These are phyloP conservation scores for Danio rerio DNA, from an alignment of 2,113 vertebrate genomes.

Conservation along the genomic window DNA sequence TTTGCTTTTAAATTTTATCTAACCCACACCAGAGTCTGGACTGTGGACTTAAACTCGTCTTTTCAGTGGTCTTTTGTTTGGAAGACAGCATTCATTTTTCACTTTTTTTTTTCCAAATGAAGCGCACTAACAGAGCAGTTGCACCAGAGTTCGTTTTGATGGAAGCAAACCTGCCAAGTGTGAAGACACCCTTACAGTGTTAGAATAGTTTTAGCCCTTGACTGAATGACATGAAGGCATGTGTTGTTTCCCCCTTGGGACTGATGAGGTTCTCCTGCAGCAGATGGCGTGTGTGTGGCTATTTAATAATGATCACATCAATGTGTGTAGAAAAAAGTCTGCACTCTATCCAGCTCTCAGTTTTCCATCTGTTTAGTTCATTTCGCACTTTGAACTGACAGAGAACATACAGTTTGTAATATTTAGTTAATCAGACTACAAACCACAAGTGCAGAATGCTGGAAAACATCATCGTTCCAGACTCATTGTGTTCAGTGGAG, in stretches of 20 bases:
- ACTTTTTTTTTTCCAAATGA: too few relatives aligned
- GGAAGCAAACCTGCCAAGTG: neutral
- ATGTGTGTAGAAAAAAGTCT: neutral
- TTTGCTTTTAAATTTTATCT: too few relatives aligned
- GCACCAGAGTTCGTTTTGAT: neutral
- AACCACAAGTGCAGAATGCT: constrained; percentile 4
- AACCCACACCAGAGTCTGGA: too few relatives aligned
- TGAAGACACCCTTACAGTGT: neutral
- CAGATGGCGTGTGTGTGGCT: constrained; percentile 23
- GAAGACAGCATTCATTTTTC: too few relatives aligned
- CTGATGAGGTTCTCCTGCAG: constrained; percentile 22
- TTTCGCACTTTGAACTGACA: constrained; percentile 4
- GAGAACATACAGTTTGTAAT: neutral
- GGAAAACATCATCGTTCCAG: neutral
- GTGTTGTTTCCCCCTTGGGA: constrained; percentile 31
- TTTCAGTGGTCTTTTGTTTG: too few relatives aligned
- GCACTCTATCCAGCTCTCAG: neutral
- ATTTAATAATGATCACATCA: constrained; percentile 24
- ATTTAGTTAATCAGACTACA: neutral
- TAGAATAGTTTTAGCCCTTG: neutral
- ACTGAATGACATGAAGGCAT: constrained; percentile 5
- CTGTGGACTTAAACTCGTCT: too few relatives aligned
- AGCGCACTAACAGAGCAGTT: too few relatives aligned
- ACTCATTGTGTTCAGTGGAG: constrained; percentile 7
- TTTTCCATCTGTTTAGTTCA: constrained; percentile 35